Conservation (phyloP, 2,113 vertebrate species). For the Polypterus senegalus region DNA sequence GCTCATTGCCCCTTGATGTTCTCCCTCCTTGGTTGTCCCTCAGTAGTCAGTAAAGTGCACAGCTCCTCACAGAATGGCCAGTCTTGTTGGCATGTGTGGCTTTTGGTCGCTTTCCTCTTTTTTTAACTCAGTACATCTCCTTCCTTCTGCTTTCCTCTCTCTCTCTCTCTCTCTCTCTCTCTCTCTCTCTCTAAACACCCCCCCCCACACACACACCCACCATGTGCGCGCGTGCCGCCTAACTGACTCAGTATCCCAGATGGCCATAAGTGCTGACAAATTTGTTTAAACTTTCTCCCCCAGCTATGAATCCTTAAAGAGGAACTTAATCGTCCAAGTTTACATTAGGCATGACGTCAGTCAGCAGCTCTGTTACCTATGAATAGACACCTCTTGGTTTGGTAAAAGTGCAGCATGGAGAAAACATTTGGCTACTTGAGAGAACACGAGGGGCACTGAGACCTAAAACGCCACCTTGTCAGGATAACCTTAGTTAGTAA, state of each 20-base stretch:
- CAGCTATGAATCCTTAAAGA: slow-evolving; percentile 6
- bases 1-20: too few species aligned
- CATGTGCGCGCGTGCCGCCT: too few species aligned
- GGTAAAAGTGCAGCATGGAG: too few species aligned
- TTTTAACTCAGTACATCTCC: not conserved
- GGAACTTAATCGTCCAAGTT: slow-evolving; percentile 18
- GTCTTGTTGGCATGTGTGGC: too few species aligned
- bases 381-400: too few species aligned
- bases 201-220: slow-evolving; percentile 3
- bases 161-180: not conserved
- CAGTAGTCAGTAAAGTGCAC: too few species aligned
- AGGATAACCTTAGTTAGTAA: too few species aligned
- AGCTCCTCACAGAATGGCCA: too few species aligned
- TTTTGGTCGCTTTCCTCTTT: not conserved
- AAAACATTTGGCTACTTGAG: too few species aligned
- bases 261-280: slow-evolving; percentile 10
- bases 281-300: slow-evolving; percentile 5
- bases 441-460: too few species aligned
- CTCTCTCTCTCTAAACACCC: not conserved
- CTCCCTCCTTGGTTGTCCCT: too few species aligned
- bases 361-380: not conserved
- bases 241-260: not conserved
- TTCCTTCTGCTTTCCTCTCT: slow-evolving; percentile 1
- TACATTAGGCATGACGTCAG: slow-evolving; percentile 15
- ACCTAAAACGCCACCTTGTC: too few species aligned